Evolutionary conservation across 2,888 invertebrate species (phyloP), one percentile per base, ranked within the genome.

Genomic region (Leistus spinibarbis): DNA sequence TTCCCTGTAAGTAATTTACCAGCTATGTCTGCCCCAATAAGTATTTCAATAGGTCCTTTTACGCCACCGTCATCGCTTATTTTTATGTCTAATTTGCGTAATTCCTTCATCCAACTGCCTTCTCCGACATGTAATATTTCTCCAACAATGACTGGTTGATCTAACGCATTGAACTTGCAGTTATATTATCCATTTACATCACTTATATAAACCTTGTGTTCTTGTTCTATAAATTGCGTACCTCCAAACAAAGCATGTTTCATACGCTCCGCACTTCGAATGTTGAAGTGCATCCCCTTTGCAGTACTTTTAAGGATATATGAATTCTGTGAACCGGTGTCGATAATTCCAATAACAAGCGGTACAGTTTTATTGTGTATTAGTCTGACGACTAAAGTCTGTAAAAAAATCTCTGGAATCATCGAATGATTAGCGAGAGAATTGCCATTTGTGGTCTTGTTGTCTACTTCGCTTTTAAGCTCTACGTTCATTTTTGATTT

Each of bases 1-100:
- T 71, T 65, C 17, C 77, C 77, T 3, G 79, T 79, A 17, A 76
- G 67, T 23, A 78, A 23, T 57, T 69, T 78, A 4, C 9, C 27
- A 4, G 27, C 27, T 9, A 27, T 27, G 9, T 27, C 27, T 7
- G 9, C 27, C 27, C 76, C 75, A 16, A 68, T 76, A 20, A 78
- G 66, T 10, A 78, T 13, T 19, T 68, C 66, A 5, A 78, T 78
- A 0, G 76, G 69, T 2, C 62, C 76, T n/a, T 53, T 9, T 27
- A 56, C 23, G 20, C 60, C 24, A 5, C 19, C 17, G 9, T 13
- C 20, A 27, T 68, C 76, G 65, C 54, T 24, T 19, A 74, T 19
- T 1, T 24, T n/a, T 53, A 76, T 66, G 4, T 69, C 63, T 27
- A 1, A 1, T 5, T 57, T 17, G 5, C 24, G 13, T n/a, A 70